Conservation (phyloP, 2,113 vertebrate species). For the Dissostichus mawsoni region DNA sequence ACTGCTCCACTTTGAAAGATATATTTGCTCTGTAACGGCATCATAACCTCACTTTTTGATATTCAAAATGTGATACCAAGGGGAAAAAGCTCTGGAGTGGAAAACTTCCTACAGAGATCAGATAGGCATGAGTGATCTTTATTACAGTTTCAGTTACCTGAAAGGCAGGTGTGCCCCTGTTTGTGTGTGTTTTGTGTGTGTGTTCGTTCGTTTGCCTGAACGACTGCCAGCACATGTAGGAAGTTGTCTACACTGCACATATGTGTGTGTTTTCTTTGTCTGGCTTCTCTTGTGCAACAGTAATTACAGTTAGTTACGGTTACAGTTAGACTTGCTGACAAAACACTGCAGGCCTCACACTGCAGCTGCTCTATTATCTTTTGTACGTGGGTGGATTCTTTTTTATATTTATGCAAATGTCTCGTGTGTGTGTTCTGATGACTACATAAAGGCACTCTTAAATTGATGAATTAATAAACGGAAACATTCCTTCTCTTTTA, state of each 20-base stretch:
- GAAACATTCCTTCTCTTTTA: background rate
- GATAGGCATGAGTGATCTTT: background rate
- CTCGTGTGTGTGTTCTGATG: conserved; percentile 10
- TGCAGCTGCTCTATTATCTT: conserved; percentile 76
- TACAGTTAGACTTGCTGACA: conserved; percentile 73
- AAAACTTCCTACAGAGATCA: background rate
- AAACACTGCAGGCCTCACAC: conserved; percentile 68
- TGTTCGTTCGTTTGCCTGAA: conserved; percentile 1
- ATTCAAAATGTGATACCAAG: background rate
- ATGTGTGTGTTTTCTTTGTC: conserved; percentile 53
- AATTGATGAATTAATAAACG: background rate
- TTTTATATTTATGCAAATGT: conserved; percentile 48
- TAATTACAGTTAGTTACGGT: conserved; percentile 70
- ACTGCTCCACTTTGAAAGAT: background rate
- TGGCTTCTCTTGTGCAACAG: conserved; percentile 66
- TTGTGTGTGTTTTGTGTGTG: background rate
- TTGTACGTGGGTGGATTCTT: conserved; percentile 22
- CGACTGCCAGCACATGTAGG: conserved; percentile 29
- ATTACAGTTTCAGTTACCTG: conserved; percentile 50
- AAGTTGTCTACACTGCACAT: conserved; percentile 37
- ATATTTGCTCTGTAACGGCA: background rate
- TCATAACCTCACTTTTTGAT: background rate
- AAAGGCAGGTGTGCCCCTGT: conserved; percentile 58
- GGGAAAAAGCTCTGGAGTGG: background rate
- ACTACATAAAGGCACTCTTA: conserved; percentile 1